phyloP scores from a whole-genome alignment of 2,888 invertebrate species.

The Scaptomyza polygonia region DNA sequence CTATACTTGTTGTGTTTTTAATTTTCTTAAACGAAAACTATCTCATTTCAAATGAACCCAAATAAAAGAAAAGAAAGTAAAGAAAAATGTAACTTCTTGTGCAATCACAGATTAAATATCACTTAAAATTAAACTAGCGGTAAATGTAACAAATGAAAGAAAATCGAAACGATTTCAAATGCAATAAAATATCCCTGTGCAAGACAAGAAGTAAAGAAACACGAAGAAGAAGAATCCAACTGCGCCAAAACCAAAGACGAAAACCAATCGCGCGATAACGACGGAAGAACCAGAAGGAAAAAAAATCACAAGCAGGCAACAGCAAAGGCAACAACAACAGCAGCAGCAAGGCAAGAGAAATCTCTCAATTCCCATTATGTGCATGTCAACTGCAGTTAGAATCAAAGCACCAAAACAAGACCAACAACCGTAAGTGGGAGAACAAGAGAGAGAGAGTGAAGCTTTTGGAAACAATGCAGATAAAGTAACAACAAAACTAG shows the following conservation, averaged over 20 bases:
- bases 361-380: slow-evolving; percentile 80
- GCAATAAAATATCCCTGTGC: slow-evolving; percentile 70
- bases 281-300: slow-evolving; percentile 14
- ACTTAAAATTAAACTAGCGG: slow-evolving; percentile 78
- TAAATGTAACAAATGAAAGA: slow-evolving; percentile 78
- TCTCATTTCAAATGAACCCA: slow-evolving; percentile 33
- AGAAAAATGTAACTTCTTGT: slow-evolving; percentile 25
- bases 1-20: neutral
- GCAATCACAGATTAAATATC: slow-evolving; percentile 74
- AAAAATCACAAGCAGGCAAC: too few relatives aligned
- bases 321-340: slow-evolving; percentile 9
- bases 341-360: slow-evolving; percentile 53
- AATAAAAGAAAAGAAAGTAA: slow-evolving; percentile 7
- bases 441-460: slow-evolving; percentile 6
- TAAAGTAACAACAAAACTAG: slow-evolving; percentile 55
- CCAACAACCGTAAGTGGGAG: neutral
- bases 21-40: slow-evolving; percentile 19
- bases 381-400: slow-evolving; percentile 81
- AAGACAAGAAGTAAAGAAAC: slow-evolving; percentile 6
- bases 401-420: slow-evolving; percentile 70
- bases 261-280: slow-evolving; percentile 73
- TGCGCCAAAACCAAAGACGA: slow-evolving; percentile 47
- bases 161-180: slow-evolving; percentile 75
- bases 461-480: slow-evolving; percentile 66
- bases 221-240: slow-evolving; percentile 20